Evolutionary conservation across 2,113 vertebrate species (phyloP), one percentile per base, ranked within the genome.

Genomic region (Heliornis fulica): DNA sequence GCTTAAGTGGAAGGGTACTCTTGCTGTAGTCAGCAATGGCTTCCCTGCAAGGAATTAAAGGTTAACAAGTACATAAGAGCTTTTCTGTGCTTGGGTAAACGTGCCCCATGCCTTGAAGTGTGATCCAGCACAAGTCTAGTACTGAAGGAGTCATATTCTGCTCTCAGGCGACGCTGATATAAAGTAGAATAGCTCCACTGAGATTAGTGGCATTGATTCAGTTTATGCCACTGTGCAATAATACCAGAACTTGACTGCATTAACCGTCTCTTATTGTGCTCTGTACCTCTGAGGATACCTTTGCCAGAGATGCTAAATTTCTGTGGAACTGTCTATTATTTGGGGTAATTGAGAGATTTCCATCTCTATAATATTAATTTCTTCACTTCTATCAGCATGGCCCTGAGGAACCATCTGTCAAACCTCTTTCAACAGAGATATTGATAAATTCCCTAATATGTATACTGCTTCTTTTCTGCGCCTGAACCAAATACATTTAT

Each of bases 291-390:
- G 86, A 90, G 59, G 28, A 70, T 51, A 72, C 17, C n/a, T 77
- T 74, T 88, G 28, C 46, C 36, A 81, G 76, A 94, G 74, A 82
- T 66, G 56, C 7, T 70, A 14, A 70, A 59, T 65, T 87, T 86
- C 80, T 93, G 56, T 48, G 85, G 60, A 88, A 74, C 15, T 65
- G 14, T 46, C 87, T 87, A 36, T 94, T 88, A 90, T 88, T 80
- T 81, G 60, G 53, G 77, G 17, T 63, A 97, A 94, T 11, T 83
- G 83, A 90, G 68, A 87, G 80, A 81, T 95, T 95, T 93, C 45
- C 34, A 92, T 94, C 92, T 94, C 54, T 87, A 40, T 90, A 94
- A 92, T 95, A 91, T 80, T 96, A 91, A 96, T 94, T 94, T 94
- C 32, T 91, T 71, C 23, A 10, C 69, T 95, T 90, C 82, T 81